Percentiles rank a stretch among this genome's conserved stretches.
These are phyloP conservation scores for Glaucidium brasilianum DNA, from an alignment of 2,113 vertebrate species.

Conservation along the genomic window DNA sequence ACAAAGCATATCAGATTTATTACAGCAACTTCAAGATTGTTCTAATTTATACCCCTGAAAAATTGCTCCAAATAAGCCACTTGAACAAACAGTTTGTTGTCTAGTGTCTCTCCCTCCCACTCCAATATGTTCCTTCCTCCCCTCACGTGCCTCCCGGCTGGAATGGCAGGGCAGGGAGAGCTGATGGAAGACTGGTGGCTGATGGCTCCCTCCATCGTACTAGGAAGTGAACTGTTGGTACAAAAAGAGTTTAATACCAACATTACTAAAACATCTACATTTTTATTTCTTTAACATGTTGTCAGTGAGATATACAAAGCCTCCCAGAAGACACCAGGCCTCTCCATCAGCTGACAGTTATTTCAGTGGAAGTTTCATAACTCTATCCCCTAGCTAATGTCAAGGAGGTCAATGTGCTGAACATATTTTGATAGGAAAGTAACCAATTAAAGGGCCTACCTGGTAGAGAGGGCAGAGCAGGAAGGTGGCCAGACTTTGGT, in stretches of 20 bases:
- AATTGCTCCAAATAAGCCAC: not conserved
- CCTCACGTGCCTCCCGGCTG: fast-evolving
- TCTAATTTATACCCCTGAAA: not conserved
- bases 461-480: not conserved
- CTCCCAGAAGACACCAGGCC: not conserved
- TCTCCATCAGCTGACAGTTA: not conserved
- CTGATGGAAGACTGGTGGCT: not conserved
- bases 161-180: not conserved
- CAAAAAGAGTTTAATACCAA: not conserved
- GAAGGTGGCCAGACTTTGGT: not conserved
- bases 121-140: not conserved
- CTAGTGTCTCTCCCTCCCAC: not conserved
- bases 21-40: not conserved
- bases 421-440: not conserved
- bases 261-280: not conserved
- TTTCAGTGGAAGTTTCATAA: not conserved
- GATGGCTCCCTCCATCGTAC: not conserved
- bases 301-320: not conserved
- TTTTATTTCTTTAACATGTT: not conserved
- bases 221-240: not conserved
- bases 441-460: not conserved
- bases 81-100: not conserved
- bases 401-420: not conserved
- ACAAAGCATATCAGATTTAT: not conserved
- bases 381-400: not conserved